Conservation (phyloP, 2,797 vertebrate species). For the Pseudochirops corinnae region DNA sequence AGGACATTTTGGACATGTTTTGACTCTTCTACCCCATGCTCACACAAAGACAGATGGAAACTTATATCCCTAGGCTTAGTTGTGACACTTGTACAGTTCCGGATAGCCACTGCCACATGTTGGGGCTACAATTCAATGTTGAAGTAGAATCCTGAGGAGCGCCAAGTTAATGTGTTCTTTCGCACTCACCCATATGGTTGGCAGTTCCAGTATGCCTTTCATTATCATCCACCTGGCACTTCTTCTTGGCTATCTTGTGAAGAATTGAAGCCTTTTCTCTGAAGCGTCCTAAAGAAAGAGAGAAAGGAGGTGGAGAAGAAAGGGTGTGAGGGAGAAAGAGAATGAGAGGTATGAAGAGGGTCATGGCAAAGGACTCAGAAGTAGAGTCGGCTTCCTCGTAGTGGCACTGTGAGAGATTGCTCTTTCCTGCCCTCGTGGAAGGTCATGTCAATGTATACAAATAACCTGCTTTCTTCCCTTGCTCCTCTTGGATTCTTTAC, state of each 20-base stretch:
- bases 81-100: not conserved
- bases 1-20: not conserved
- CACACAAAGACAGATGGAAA: not conserved
- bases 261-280: constrained; percentile 98
- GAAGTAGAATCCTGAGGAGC: not conserved
- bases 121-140: not conserved
- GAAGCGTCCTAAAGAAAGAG: constrained; percentile 92
- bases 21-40: not conserved
- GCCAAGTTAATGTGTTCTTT: too few species aligned
- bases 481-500: constrained; percentile 22
- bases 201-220: constrained; percentile 94
- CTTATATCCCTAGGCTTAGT: not conserved
- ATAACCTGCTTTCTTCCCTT: constrained; percentile 47
- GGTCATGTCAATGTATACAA: not conserved
- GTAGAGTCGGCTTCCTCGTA: not conserved
- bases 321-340: constrained; percentile 45
- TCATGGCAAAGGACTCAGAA: not conserved
- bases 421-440: not conserved
- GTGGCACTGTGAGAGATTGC: rapidly evolving
- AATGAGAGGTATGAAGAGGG: not conserved
- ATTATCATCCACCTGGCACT: constrained; percentile 96
- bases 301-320: constrained; percentile 65
- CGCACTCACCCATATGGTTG: constrained; percentile 90
- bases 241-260: constrained; percentile 99
- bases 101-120: not conserved